Evolutionary conservation across 2,113 vertebrate genomes (phyloP), one percentile per base, ranked within the genome.

Genomic region (Synodontis membranacea): DNA sequence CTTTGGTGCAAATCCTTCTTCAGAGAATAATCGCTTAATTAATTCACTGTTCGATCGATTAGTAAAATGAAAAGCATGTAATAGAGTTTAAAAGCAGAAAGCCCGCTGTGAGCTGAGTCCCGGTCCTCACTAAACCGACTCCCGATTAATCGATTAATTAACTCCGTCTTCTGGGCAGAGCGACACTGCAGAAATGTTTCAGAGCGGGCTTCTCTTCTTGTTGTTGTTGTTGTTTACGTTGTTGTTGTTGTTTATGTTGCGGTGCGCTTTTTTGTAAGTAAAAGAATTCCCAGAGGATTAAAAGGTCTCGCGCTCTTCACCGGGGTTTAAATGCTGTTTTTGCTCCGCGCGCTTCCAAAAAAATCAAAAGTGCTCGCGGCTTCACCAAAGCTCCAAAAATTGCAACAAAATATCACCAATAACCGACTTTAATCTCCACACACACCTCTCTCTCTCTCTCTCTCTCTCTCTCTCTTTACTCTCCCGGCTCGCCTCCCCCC

Each of bases 351-450:
- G 76, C 50, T 37, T 56, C 50, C 50, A 80, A 11, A 34, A 37
- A 52, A 50, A 17, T 1, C n/a, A 52, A 91, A 90, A 93, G 90
- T 91, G 91, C 88, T 92, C 89, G 21, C 58, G 34, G 11, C 58
- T 46, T 62, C 23, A 58, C 19, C 52, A 37, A 58, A 80, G 12
- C 42, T n/a, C 50, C 50, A 37, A 34, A 79, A 52, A 17, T 9
- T n/a, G 15, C 25, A 52, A 0, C 44, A 15, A 19, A 79, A 79
- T 46, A 23, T n/a, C 74, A 15, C 0, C 25, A 54, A 23, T 4
- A 8, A 21, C 48, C 15, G 15, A 37, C 7, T 31, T 50, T 78
- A 10, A 78, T 34, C 2, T 23, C 76, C 76, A 37, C 34, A 34
- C 48, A 34, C 48, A 0, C 10, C 76, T 64, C 62, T 64, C 62